Evolutionary conservation across 1,140 invertebrate genomes (phyloP), one percentile per base, ranked within the genome.

Genomic region (Drosophila paulistorum): DNA sequence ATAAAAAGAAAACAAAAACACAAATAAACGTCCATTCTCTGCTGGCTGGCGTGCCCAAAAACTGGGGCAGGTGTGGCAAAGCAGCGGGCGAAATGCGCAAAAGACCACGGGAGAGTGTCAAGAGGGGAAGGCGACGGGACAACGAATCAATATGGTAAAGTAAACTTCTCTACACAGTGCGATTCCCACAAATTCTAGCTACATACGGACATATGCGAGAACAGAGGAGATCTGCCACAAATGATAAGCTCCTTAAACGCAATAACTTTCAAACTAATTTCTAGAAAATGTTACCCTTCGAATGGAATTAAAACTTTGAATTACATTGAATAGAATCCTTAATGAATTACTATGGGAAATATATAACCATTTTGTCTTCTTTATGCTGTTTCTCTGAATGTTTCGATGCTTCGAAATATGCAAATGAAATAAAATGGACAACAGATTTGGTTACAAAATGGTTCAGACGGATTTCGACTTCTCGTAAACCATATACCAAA

Each of bases 31-130:
- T 77, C 84, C 58, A 74, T 79, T 71, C 60, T 60, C 11, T 39
- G 54, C 62, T 65, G 79, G 63, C 62, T 65, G 79, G 63, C 74
- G 69, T 68, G 77, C 62, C 81, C 70, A 63, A 65, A 74, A 76
- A 81, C 57, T 81, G 78, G 74, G 63, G 70, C 74, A 81, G 79
- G 79, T 81, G 79, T 81, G 79, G 79, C 69, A 81, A 73, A 76
- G 61, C 48, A 51, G 65, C 66, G 55, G 65, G 65, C 58, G 68
- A 51, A 55, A 51, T 23, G n/a, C 9, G 17, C 51, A 41, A 35
- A 58, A 17, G 30, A 67, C 59, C 20, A 60, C 41, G 3, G 4
- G 35, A 41, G 26, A 76, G 54, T 30, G 39, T 54, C 51, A 35
- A 9, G 13, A 35, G 13, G 42, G 41, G 13, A 13, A 13, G 30